These are phyloP conservation scores for Spodoptera frugiperda DNA, from an alignment of 1,140 invertebrate species.

Conservation along the genomic window DNA sequence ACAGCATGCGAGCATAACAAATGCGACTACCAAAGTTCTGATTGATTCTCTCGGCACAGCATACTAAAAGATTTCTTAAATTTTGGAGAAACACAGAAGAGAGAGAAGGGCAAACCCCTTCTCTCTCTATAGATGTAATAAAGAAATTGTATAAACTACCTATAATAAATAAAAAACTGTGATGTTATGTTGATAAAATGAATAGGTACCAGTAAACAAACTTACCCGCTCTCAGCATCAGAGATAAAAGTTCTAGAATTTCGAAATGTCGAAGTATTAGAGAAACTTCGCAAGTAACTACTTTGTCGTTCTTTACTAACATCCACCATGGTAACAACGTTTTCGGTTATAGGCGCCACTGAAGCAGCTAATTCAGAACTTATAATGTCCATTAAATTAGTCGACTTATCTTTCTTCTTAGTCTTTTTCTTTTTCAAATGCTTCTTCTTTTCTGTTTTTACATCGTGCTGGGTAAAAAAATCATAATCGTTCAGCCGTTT, in stretches of 20 bases:
- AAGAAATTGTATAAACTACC: too few relatives aligned
- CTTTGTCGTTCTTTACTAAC: constrained; percentile 45
- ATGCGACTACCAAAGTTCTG: too few relatives aligned
- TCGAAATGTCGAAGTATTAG: constrained; percentile 16
- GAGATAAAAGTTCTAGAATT: constrained; percentile 44
- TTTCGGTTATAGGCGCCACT: constrained; percentile 58
- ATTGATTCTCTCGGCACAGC: too few relatives aligned
- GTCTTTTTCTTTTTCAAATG: constrained; percentile 59
- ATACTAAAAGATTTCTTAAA: too few relatives aligned
- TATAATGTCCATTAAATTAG: constrained; percentile 70
- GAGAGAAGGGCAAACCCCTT: too few relatives aligned
- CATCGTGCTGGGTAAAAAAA: constrained; percentile 70
- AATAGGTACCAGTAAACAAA: background rate
- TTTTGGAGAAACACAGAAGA: too few relatives aligned
- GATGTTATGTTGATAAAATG: too few relatives aligned
- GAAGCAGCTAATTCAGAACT: constrained; percentile 63
- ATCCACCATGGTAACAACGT: constrained; percentile 59
- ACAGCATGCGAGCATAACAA: too few relatives aligned
- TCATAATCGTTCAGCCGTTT: constrained; percentile 61
- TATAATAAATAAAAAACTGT: too few relatives aligned
- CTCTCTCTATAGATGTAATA: too few relatives aligned
- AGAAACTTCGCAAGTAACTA: constrained; percentile 55
- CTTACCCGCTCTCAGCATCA: constrained; percentile 62
- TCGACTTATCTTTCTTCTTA: constrained; percentile 56
- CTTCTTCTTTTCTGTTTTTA: constrained; percentile 56